Conservation (phyloP, 2,888 invertebrate genomes). For the Pollenia angustigena region DNA sequence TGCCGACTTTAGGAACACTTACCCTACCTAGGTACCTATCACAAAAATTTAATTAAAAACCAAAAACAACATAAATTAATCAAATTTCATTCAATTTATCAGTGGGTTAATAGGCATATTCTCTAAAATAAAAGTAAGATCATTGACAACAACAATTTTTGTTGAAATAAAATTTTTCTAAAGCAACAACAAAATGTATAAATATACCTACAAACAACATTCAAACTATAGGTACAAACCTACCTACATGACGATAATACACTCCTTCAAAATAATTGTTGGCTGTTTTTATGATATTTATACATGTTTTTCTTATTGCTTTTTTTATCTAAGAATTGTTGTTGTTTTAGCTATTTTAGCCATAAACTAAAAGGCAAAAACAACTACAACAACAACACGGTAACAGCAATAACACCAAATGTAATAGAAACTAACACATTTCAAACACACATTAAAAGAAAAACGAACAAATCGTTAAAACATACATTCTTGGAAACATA, state of each 20-base stretch:
- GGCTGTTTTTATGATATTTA: conserved; percentile 56
- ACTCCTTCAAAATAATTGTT: conserved; percentile 69
- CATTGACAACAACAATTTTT: conserved; percentile 13
- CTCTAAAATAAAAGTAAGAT: neutral
- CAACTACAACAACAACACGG: conserved; percentile 12
- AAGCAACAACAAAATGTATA: conserved; percentile 10
- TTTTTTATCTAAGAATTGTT: conserved; percentile 1
- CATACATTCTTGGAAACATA: conserved; percentile 31
- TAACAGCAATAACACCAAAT: conserved; percentile 63
- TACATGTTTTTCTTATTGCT: conserved; percentile 34
- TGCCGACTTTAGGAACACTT: no score
- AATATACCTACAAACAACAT: conserved; percentile 20
- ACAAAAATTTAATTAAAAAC: no score
- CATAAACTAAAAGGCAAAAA: conserved; percentile 43
- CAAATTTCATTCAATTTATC: neutral
- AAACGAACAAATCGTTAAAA: conserved; percentile 68
- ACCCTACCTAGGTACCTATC: no score
- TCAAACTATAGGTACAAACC: neutral
- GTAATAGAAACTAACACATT: conserved; percentile 60
- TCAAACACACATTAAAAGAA: conserved; percentile 32
- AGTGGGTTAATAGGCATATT: conserved; percentile 24
- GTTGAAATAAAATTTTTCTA: conserved; percentile 9
- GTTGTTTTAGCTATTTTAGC: conserved; percentile 15
- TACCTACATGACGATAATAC: conserved; percentile 39
- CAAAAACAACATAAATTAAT: no score